These are phyloP conservation scores for Bombus pyrosoma DNA, from an alignment of 1,140 invertebrate species.

Conservation along the genomic window DNA sequence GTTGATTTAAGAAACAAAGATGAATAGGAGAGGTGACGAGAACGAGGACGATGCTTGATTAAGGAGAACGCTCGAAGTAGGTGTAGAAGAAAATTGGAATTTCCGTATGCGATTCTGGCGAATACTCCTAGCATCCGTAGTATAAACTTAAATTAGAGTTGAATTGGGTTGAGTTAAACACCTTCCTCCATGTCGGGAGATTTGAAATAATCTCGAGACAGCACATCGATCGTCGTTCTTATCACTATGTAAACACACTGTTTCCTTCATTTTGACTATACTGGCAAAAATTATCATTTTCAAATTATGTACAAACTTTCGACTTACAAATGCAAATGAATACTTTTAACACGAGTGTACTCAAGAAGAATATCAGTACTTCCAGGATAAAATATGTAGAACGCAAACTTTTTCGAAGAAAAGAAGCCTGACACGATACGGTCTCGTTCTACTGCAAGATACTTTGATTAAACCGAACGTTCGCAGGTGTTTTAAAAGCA, in stretches of 20 bases:
- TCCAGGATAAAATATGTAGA: fast-evolving
- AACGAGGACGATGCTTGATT: conserved; percentile 7
- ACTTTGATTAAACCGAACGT: neutral
- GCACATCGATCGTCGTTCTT: neutral
- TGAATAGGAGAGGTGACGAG: conserved; percentile 40
- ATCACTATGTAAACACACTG: too few relatives aligned
- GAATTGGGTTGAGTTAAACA: neutral
- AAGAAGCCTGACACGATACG: neutral
- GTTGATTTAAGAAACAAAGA: conserved; percentile 42
- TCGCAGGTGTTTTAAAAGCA: neutral
- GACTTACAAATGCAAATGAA: too few relatives aligned
- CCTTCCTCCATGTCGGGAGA: fast-evolving
- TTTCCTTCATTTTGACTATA: too few relatives aligned
- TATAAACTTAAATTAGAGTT: neutral
- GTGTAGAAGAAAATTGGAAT: conserved; percentile 21
- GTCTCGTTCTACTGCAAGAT: neutral
- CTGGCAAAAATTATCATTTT: too few relatives aligned
- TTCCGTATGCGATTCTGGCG: neutral
- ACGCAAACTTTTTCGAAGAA: neutral
- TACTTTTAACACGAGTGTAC: too few relatives aligned
- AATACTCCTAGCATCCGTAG: neutral
- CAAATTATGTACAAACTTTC: too few relatives aligned
- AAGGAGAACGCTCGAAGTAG: neutral
- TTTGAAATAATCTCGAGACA: neutral
- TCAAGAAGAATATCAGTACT: neutral